These are phyloP conservation scores for Meandrusa payeni DNA, from an alignment of 2,888 invertebrate genomes.

Conservation along the genomic window DNA sequence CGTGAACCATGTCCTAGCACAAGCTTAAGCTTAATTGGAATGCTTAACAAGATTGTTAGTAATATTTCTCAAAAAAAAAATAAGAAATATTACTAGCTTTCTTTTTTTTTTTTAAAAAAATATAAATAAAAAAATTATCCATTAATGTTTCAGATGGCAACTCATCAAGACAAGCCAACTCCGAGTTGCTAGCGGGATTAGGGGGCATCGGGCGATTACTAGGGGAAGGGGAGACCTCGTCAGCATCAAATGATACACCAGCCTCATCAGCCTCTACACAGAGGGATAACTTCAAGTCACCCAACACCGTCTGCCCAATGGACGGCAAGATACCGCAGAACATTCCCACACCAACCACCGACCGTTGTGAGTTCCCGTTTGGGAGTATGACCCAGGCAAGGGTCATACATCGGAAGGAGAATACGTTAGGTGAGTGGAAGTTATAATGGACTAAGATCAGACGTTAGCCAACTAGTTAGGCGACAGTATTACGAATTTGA, in stretches of 20 bases:
- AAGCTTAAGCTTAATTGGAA: too few relatives aligned
- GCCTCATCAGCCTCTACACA: slow-evolving; percentile 37
- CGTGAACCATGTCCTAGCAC: too few relatives aligned
- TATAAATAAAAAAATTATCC: too few relatives aligned
- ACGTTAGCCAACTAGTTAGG: too few relatives aligned
- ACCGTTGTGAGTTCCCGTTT: slow-evolving; percentile 88
- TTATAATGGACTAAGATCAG: too few relatives aligned
- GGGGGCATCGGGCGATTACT: slow-evolving; percentile 64
- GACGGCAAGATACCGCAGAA: slow-evolving; percentile 85
- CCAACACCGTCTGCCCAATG: slow-evolving; percentile 93
- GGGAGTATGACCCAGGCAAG: slow-evolving; percentile 95
- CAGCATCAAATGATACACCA: slow-evolving; percentile 39
- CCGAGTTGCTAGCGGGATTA: slow-evolving; percentile 61
- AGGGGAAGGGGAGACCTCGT: slow-evolving; percentile 43
- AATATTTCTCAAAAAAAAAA: too few relatives aligned
- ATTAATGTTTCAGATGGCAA: slow-evolving; percentile 51
- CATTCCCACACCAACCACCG: slow-evolving; percentile 78
- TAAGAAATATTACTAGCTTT: too few relatives aligned
- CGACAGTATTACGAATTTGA: too few relatives aligned
- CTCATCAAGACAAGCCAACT: slow-evolving; percentile 47
- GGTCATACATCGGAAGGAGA: slow-evolving; percentile 89
- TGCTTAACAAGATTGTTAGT: too few relatives aligned
- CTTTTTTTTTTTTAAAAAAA: too few relatives aligned
- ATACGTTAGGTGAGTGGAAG: slow-evolving; percentile 64
- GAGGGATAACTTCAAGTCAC: slow-evolving; percentile 84